These are phyloP conservation scores for Rhinichthys osculus DNA, from an alignment of 2,797 vertebrate genomes.

Conservation along the genomic window DNA sequence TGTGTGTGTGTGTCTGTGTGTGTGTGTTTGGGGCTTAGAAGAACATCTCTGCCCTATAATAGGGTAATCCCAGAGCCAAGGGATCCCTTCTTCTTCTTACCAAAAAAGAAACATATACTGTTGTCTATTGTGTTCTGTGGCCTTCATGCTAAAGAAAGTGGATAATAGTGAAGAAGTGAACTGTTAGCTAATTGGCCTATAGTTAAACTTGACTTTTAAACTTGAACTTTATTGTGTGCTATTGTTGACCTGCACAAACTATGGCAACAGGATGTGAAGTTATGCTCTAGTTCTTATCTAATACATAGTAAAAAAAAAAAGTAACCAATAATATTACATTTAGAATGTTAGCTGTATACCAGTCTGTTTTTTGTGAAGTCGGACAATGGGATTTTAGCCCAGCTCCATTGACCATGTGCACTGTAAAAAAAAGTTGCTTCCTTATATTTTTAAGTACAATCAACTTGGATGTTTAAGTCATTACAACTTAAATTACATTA, in stretches of 20 bases:
- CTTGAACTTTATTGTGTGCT: neutral
- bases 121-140: constrained; percentile 73
- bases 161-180: constrained; percentile 35
- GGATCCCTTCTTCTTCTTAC: constrained; percentile 82
- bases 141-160: constrained; percentile 72
- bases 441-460: neutral
- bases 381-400: too few relatives aligned
- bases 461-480: too few relatives aligned
- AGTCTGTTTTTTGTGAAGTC: too few relatives aligned
- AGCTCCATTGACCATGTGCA: too few relatives aligned
- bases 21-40: constrained; percentile 78
- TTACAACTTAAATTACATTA: too few relatives aligned
- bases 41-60: constrained; percentile 81
- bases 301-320: neutral
- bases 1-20: constrained; percentile 67
- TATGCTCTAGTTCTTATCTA: neutral
- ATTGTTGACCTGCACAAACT: constrained; percentile 1
- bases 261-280: neutral
- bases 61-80: constrained; percentile 84
- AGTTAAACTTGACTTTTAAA: neutral
- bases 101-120: constrained; percentile 76
- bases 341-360: neutral
- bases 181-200: constrained; percentile 16
- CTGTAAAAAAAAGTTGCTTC: neutral
- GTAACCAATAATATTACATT: neutral